Evolutionary conservation across 2,888 invertebrate species (phyloP), one percentile per base, ranked within the genome.

Genomic region (Hipparchia sbordonii): DNA sequence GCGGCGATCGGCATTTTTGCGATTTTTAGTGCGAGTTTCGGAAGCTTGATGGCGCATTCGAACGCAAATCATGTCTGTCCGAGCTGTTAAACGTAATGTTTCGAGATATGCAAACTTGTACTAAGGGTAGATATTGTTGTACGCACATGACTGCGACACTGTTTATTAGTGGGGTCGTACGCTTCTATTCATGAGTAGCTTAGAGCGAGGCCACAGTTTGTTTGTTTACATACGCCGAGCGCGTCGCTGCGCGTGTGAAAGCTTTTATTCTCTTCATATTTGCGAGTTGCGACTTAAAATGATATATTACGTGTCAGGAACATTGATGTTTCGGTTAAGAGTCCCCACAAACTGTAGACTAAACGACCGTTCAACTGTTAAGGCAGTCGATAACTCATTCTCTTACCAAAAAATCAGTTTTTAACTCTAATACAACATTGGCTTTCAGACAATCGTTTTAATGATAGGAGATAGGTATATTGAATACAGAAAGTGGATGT

Each of bases 181-280:
- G 89, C 89, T 90, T 91, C 91, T 92, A 92, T 92, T 92, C 92
- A 92, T 92, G 92, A 65, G 48, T 89, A 88, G 90, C 92, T 91
- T 91, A 92, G 83, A 87, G 85, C 86, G 87, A 89, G 89, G 23
- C 68, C 59, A 91, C 91, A 92, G 91, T 91, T 90, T 85, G 90
- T 91, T 91, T 92, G 92, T 92, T 92, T 91, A 84, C 85, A 85
- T 85, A 88, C 88, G 89, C 84, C 86, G 85, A 7, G 60, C 60
- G 60, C 60, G 60, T 10, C 6, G 62, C n/a, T 84, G 83, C 90
- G 91, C 92, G 92, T 92, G 93, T 91, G 92, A 92, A 91, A 90
- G 90, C 90, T 91, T 90, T 89, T 89, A 89, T 88, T 88, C 88
- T 87, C 65, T 33, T 23, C 63, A 6, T 63, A 65, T 69, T 69